These are phyloP conservation scores for Macrostomum cliftonense DNA, from an alignment of 2,888 invertebrate species.

Conservation along the genomic window DNA sequence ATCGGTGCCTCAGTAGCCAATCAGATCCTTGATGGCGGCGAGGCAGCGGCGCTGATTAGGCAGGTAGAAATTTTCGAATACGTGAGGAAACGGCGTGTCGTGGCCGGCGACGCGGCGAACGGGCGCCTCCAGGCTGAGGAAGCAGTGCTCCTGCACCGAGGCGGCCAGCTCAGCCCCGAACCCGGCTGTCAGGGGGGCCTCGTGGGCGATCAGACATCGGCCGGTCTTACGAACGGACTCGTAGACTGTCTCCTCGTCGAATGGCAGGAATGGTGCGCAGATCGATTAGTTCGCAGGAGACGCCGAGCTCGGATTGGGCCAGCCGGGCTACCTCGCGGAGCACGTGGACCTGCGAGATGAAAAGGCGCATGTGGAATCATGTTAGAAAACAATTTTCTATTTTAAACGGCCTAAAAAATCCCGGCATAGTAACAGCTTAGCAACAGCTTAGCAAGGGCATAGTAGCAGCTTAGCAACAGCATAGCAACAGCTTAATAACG, in stretches of 20 bases:
- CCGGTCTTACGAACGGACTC: constrained; percentile 90
- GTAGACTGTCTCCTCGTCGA: constrained; percentile 75
- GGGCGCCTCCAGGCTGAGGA: constrained; percentile 80
- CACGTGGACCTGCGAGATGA: constrained; percentile 52
- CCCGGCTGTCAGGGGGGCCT: constrained; percentile 81
- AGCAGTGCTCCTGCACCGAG: constrained; percentile 79
- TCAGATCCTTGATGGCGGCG: constrained; percentile 54
- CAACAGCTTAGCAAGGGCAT: too few relatives aligned
- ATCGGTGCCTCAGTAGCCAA: constrained; percentile 55
- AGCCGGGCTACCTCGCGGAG: constrained; percentile 65
- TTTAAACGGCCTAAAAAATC: too few relatives aligned
- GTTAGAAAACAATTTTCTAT: too few relatives aligned
- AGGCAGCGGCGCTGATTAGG: constrained; percentile 81
- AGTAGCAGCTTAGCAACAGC: too few relatives aligned
- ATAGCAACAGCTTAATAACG: too few relatives aligned
- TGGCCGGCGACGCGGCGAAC: constrained; percentile 71
- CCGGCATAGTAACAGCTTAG: too few relatives aligned
- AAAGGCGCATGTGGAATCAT: too few relatives aligned
- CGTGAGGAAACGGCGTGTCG: constrained; percentile 91
- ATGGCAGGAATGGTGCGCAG: constrained; percentile 80
- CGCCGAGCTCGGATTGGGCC: constrained; percentile 54
- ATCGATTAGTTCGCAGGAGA: constrained; percentile 73
- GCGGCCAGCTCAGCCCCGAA: constrained; percentile 89
- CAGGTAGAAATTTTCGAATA: constrained; percentile 83
- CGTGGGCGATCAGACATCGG: constrained; percentile 70